Percentiles rank a stretch among this genome's conserved stretches.
Conservation (phyloP, 1,140 invertebrate species). For the Cheumatopsyche charites region DNA sequence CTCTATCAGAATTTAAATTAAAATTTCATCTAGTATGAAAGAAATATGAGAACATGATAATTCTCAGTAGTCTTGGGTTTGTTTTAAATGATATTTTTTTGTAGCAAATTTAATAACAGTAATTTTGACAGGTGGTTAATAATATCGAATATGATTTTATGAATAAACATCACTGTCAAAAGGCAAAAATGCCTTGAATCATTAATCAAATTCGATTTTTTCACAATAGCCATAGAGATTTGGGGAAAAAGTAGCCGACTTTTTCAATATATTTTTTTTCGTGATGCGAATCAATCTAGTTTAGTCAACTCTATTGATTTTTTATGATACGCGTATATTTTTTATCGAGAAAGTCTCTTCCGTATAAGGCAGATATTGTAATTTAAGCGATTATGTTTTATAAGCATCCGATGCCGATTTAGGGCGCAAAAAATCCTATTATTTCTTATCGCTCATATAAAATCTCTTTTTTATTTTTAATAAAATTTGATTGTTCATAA, state of each 20-base stretch:
- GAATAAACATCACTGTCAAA: conserved; percentile 24
- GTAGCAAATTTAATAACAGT: conserved; percentile 10
- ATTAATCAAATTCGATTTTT: conserved; percentile 19
- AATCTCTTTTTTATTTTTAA: too few relatives aligned
- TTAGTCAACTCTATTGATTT: not conserved
- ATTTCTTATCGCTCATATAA: too few relatives aligned
- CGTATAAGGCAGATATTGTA: too few relatives aligned
- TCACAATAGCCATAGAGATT: not conserved
- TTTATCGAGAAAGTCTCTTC: too few relatives aligned
- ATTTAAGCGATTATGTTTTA: too few relatives aligned
- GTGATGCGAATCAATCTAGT: not conserved
- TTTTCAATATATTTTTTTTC: not conserved
- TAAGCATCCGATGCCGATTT: too few relatives aligned
- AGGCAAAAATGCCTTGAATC: conserved; percentile 10
- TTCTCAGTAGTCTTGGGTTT: not conserved
- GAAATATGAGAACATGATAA: not conserved
- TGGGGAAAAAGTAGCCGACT: not conserved
- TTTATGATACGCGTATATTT: not conserved
- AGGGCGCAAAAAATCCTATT: too few relatives aligned
- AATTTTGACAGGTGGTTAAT: conserved; percentile 23
- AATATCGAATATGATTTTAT: conserved; percentile 20
- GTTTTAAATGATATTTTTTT: not conserved
- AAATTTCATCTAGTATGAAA: not conserved
- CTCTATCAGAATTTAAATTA: too few relatives aligned
- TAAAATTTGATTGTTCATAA: too few relatives aligned